Evolutionary conservation across 2,113 vertebrate species (phyloP).

Genomic region (Alectura lathami): DNA sequence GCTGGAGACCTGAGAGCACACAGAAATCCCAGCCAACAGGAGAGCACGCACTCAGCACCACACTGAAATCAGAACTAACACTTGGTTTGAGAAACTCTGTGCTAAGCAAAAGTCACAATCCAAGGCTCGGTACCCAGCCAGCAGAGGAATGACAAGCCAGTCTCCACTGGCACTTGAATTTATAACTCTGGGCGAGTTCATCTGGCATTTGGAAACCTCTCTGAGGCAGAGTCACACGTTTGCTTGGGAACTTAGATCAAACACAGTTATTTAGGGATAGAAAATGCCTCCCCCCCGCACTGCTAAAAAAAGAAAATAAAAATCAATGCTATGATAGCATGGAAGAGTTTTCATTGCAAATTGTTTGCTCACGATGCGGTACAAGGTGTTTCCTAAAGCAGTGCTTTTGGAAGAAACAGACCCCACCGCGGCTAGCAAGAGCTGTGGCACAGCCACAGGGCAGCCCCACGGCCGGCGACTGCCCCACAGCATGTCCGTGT

Average conservation of each 20-base stretch:
- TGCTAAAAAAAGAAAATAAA: background rate
- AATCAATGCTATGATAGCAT: background rate
- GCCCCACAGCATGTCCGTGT: background rate
- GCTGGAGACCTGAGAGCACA: background rate
- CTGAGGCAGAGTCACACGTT: accelerated
- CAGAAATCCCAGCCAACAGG: background rate
- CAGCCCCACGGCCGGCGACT: background rate
- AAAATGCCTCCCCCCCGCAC: background rate
- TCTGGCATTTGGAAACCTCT: background rate
- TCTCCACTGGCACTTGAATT: background rate
- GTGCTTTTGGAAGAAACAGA: background rate
- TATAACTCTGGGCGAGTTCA: accelerated
- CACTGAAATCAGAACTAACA: background rate
- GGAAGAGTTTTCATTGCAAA: background rate
- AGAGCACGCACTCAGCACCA: background rate
- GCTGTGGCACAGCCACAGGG: background rate
- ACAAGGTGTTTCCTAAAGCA: background rate
- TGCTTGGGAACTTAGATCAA: accelerated
- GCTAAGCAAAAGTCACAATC: background rate
- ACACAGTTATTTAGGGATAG: background rate
- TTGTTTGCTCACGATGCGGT: accelerated
- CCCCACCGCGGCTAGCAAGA: background rate
- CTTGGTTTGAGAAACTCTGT: background rate
- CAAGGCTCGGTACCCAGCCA: background rate
- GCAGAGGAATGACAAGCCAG: accelerated